These are phyloP conservation scores for Lethrus apterus DNA, from an alignment of 1,140 invertebrate species.

Conservation along the genomic window DNA sequence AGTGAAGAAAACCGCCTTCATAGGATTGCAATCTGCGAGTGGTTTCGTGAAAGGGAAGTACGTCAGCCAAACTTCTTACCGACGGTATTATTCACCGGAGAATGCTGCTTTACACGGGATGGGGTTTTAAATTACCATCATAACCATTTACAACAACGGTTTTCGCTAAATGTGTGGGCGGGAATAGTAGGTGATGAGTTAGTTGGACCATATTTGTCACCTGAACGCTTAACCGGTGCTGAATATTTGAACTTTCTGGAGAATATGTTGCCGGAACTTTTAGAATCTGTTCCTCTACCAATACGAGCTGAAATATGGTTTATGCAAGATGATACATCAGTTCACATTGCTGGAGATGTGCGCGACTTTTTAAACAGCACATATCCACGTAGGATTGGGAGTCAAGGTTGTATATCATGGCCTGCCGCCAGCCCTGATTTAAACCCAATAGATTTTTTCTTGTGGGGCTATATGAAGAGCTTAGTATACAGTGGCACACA, in stretches of 20 bases:
- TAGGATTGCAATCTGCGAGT: too few species aligned
- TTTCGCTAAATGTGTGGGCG: conserved; percentile 17
- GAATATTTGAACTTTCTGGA: conserved; percentile 31
- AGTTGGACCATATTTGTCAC: conserved; percentile 33
- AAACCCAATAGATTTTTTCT: too few species aligned
- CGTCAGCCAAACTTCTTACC: too few species aligned
- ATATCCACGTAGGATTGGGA: background rate
- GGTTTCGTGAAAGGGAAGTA: too few species aligned
- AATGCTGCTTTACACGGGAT: background rate
- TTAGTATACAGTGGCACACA: too few species aligned
- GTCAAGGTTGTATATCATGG: background rate
- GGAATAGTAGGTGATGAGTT: conserved; percentile 34
- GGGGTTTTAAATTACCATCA: background rate
- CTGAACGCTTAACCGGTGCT: conserved; percentile 28
- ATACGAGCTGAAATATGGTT: conserved; percentile 28
- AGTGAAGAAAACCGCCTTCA: too few species aligned
- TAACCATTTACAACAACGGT: background rate
- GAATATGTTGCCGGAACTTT: conserved; percentile 24
- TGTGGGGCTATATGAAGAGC: too few species aligned
- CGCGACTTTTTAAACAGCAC: background rate
- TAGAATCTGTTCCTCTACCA: conserved; percentile 24
- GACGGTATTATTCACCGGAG: background rate
- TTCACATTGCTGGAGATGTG: conserved; percentile 15
- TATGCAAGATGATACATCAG: conserved; percentile 30
- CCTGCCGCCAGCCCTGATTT: background rate